Percentiles rank a stretch among this genome's conserved stretches.
Evolutionary conservation across 37 sponge, comb jelly and placozoan species (phyloP).

Genomic region (Spongia lamella): DNA sequence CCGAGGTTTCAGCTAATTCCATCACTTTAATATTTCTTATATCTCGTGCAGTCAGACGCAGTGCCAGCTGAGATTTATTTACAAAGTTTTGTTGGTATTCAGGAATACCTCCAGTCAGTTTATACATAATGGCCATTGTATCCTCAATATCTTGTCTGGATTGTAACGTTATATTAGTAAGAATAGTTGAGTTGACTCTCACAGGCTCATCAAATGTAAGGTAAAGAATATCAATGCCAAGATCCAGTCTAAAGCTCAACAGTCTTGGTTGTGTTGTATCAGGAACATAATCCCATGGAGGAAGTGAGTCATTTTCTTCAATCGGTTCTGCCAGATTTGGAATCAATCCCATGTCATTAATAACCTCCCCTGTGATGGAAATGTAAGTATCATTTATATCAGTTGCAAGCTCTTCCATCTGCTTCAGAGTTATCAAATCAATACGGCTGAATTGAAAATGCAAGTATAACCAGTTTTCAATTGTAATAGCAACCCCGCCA

Average conservation of each 20-base stretch:
- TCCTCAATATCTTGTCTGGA: conserved; percentile 16
- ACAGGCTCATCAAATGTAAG: conserved; percentile 92
- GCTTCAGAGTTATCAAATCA: conserved; percentile 68
- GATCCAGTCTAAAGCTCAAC: conserved; percentile 50
- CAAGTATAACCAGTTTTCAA: conserved; percentile 71
- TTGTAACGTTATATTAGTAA: conserved; percentile 66
- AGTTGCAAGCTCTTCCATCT: conserved; percentile 69
- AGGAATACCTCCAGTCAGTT: conserved; percentile 76
- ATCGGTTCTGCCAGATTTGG: conserved; percentile 36
- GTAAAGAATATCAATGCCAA: conserved; percentile 56
- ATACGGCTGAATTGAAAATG: conserved; percentile 51
- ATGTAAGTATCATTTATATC: conserved; percentile 69
- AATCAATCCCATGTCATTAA: conserved; percentile 73
- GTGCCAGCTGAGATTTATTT: conserved; percentile 56
- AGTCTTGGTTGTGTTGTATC: conserved; percentile 70
- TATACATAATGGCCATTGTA: conserved; percentile 9
- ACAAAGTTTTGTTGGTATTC: conserved; percentile 31
- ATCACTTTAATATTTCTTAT: conserved; percentile 57
- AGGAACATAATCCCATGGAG: conserved; percentile 43
- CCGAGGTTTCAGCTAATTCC: not conserved
- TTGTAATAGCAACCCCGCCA: conserved; percentile 34
- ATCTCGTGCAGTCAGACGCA: conserved; percentile 58
- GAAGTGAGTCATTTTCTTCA: conserved; percentile 17
- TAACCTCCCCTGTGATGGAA: conserved; percentile 42
- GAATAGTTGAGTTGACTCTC: conserved; percentile 49